Evolutionary conservation across 64 coral and sea anemone genomes (phyloP), one percentile per base, ranked within the genome.

Genomic region (Acropora yongei): DNA sequence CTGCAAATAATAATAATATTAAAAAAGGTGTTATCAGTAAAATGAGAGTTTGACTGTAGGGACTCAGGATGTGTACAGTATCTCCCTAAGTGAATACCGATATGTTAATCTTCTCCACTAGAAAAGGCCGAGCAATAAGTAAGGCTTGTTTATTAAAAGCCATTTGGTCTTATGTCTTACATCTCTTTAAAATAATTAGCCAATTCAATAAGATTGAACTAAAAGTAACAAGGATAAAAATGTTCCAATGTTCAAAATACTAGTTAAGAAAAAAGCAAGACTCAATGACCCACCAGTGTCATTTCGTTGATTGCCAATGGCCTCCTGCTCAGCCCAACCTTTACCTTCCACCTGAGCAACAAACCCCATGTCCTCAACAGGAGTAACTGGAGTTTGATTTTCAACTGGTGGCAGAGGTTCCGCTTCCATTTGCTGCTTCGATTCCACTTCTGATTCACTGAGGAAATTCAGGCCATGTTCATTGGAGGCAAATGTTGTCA

Each of bases 381-480:
- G 20, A 16, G 72, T 72, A 4, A 12, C 53, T 18, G 53, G 78
- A 18, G 50, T 89, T 12, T 7, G 71, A 43, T 82, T 86, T 44
- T 41, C 72, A 20, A 57, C 68, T 53, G 53, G 20, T 43, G 92
- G 13, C 2, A 43, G 50, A n/a, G 80, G 78, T n/a, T 73, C 86
- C 20, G 71, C 78, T 16, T 49, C 69, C 8, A 42, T 49, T 53
- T 44, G 86, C 83, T 93, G 51, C 10, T 55, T 93, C 13, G 92
- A 20, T 19, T 93, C 95, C 3, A 96, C 88, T 79, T 96, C 95
- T 47, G 95, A 96, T 47, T 96, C 95, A 71, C 87, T 91, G 4
- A 96, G 80, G 49, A 96, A 96, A 51, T 96, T 96, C 63, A 96
- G 88, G 3, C 95, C 95, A 84, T 96, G 95, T 68, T 96, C 95